Evolutionary conservation across 2,113 vertebrate genomes (phyloP).

Genomic region (Oophaga pumilio): DNA sequence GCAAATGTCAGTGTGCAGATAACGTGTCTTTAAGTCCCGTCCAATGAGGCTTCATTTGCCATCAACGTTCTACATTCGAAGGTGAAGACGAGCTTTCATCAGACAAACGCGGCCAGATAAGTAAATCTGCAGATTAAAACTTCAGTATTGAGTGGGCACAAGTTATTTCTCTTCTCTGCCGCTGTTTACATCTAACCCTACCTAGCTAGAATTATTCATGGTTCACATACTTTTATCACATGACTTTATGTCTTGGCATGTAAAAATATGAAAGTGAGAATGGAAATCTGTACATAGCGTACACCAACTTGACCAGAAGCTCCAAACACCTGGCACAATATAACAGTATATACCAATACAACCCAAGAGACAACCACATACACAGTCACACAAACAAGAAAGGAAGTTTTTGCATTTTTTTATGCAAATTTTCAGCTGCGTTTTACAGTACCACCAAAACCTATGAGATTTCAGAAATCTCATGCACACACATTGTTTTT

Average conservation of each 20-base stretch:
- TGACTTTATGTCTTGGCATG: background rate
- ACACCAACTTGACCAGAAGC: background rate
- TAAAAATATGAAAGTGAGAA: background rate
- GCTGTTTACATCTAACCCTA: conserved; percentile 27
- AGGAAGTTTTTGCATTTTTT: no score
- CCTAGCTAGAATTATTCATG: background rate
- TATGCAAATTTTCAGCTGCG: no score
- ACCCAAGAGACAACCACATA: background rate
- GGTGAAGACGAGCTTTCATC: conserved; percentile 44
- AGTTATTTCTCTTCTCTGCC: conserved; percentile 8
- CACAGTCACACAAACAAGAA: no score
- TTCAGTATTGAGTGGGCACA: conserved; percentile 34
- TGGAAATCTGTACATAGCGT: background rate
- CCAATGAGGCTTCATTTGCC: conserved; percentile 30
- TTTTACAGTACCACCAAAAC: no score
- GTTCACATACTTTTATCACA: background rate
- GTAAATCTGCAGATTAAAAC: conserved; percentile 30
- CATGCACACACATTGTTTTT: no score
- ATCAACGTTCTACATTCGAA: background rate
- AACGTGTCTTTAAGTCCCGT: conserved; percentile 15
- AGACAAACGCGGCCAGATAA: conserved; percentile 31
- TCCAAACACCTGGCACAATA: background rate
- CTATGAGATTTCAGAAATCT: no score
- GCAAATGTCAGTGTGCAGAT: conserved; percentile 15
- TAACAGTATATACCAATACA: background rate